Conservation (phyloP, 2,888 invertebrate species). For the Chrysolina americana region DNA sequence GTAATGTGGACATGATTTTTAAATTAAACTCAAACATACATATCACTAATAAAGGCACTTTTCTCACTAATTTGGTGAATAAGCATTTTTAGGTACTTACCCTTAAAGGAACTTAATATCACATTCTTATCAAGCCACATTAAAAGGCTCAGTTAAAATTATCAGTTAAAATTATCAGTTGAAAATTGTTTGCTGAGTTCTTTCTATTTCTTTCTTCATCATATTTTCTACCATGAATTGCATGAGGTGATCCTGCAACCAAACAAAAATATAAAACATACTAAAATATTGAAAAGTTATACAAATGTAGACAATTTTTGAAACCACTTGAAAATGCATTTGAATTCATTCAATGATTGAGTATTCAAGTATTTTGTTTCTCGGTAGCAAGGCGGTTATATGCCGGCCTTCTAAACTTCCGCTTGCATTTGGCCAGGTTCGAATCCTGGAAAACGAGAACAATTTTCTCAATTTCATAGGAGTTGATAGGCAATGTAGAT, state of each 20-base stretch:
- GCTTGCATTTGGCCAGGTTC: too few relatives aligned
- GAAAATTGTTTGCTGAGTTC: background rate
- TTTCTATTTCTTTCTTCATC: conserved; percentile 16
- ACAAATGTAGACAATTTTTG: too few relatives aligned
- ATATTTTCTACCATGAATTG: conserved; percentile 33
- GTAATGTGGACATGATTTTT: too few relatives aligned
- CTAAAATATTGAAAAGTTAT: background rate
- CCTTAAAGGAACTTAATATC: conserved; percentile 14
- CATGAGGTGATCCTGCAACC: conserved; percentile 39
- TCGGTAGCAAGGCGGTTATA: too few relatives aligned
- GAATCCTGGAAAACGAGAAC: too few relatives aligned
- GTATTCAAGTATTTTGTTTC: too few relatives aligned
- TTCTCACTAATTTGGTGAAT: background rate
- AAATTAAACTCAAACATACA: too few relatives aligned
- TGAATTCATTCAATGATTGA: too few relatives aligned
- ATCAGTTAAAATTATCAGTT: background rate
- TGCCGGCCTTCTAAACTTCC: too few relatives aligned
- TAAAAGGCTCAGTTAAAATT: background rate
- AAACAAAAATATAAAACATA: background rate
- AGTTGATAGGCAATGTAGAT: too few relatives aligned
- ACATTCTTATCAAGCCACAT: conserved; percentile 4
- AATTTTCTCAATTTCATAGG: too few relatives aligned
- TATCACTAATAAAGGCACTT: background rate
- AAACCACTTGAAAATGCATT: too few relatives aligned
- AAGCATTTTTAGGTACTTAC: background rate